A percentile compares a stretch with the other conserved stretches of the same genome.
These are phyloP conservation scores for Eufriesea mexicana DNA, from an alignment of 1,140 invertebrate species.

Conservation along the genomic window DNA sequence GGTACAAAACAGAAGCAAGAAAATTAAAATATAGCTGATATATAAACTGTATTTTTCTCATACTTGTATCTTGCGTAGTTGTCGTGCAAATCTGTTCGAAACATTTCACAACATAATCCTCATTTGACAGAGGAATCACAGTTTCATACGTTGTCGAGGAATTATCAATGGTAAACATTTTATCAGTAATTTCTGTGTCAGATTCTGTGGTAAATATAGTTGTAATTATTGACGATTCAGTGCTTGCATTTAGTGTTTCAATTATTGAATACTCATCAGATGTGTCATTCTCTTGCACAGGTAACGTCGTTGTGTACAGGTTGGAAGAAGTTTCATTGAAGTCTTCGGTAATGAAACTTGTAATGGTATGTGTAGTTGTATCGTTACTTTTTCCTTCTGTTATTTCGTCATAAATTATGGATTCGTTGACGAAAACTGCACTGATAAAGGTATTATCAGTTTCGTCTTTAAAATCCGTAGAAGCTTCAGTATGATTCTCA, in stretches of 20 bases:
- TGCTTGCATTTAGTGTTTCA: not conserved
- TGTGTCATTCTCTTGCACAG: not conserved
- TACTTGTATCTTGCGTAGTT: conserved; percentile 27
- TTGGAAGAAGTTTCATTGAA: not conserved
- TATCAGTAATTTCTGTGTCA: not conserved
- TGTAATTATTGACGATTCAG: not conserved
- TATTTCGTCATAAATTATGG: not conserved
- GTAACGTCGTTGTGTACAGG: not conserved
- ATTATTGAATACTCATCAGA: not conserved
- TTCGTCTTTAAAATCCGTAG: not conserved
- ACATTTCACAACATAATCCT: conserved; percentile 56
- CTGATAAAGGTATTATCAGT: not conserved
- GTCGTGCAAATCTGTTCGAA: conserved; percentile 66
- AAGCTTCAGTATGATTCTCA: not conserved
- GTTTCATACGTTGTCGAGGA: not conserved
- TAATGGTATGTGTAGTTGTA: not conserved
- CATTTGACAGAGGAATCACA: not conserved
- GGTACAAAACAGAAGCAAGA: not conserved
- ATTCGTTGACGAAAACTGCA: not conserved
- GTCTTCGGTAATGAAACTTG: not conserved
- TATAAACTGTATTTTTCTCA: not conserved
- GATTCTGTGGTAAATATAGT: not conserved
- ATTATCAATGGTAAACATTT: not conserved
- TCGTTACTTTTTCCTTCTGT: not conserved
- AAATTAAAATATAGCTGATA: not conserved